phyloP scores from a whole-genome alignment of 2,888 invertebrate species.

The Agrotis exclamationis region DNA sequence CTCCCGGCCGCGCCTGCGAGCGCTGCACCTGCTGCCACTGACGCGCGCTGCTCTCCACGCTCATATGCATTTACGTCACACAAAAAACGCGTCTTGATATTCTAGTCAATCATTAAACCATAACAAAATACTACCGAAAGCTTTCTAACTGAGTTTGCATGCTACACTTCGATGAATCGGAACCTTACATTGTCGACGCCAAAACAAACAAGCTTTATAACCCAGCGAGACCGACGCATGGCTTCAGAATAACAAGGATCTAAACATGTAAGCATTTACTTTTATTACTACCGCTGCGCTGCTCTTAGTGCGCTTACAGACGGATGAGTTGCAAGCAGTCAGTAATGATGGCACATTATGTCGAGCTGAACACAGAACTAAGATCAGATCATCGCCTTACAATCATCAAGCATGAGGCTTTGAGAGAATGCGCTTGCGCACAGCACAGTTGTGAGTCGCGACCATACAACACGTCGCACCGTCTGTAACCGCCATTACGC shows the following conservation, averaged over 20 bases:
- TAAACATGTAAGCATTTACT: slow-evolving; percentile 82
- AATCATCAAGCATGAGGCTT: slow-evolving; percentile 54
- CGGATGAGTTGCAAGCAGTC: slow-evolving; percentile 57
- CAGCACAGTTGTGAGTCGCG: slow-evolving; percentile 34
- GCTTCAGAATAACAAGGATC: slow-evolving; percentile 88
- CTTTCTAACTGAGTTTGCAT: slow-evolving; percentile 77
- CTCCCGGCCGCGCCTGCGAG: slow-evolving; percentile 75
- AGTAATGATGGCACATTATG: slow-evolving; percentile 2
- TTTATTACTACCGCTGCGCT: slow-evolving; percentile 65
- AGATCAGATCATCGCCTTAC: slow-evolving; percentile 31
- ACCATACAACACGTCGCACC: slow-evolving; percentile 48
- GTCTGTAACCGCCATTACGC: slow-evolving; percentile 71
- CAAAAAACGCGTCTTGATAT: slow-evolving; percentile 66
- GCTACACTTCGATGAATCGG: slow-evolving; percentile 65
- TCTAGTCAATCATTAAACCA: slow-evolving; percentile 64
- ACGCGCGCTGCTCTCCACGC: slow-evolving; percentile 54
- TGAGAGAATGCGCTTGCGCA: slow-evolving; percentile 39
- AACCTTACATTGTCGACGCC: slow-evolving; percentile 62
- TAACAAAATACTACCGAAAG: slow-evolving; percentile 58
- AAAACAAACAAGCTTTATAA: slow-evolving; percentile 74
- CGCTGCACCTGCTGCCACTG: slow-evolving; percentile 88
- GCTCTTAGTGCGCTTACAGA: slow-evolving; percentile 66
- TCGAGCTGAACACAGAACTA: slow-evolving; percentile 12
- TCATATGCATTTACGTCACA: slow-evolving; percentile 81
- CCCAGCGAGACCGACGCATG: slow-evolving; percentile 82